Evolutionary conservation across 1,140 invertebrate genomes (phyloP), one percentile per base, ranked within the genome.

Genomic region (Drosophila nikananu): DNA sequence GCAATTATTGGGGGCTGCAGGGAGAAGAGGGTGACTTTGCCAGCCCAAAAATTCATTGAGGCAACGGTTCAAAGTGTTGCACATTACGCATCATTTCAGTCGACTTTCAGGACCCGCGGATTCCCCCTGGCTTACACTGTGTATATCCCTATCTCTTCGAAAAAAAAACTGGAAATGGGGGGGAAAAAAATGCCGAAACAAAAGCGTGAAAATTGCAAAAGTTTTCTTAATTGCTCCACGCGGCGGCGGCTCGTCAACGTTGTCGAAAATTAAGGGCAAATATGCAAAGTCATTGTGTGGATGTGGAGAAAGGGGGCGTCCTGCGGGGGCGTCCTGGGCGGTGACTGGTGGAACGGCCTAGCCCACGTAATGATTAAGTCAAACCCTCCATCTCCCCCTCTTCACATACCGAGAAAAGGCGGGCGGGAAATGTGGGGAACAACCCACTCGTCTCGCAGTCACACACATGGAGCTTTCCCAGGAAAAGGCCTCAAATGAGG

Each of bases 181-280:
- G 3, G 5, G 19, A 35, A 37, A 62, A 65, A 74, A 81, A 63
- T 70, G 74, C 54, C 67, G 58, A 81, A 84, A 84, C 76, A 90
- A 90, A 90, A 79, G 84, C 84, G 79, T 84, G 86, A 81, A 89
- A 89, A 89, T 89, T 89, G 76, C 81, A 84, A 89, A 89, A 89
- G 86, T 89, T 89, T 89, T 84, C 81, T 90, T 89, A 89, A 89
- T 89, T 89, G 86, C 82, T 90, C 54, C 66, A 59, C 64, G 61
- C 49, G 75, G 27, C 49, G 75, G 27, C 54, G 75, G 27, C 54
- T 71, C 67, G 66, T 83, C 75, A 77, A 77, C 75, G 76, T 70
- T 70, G 61, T 76, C 61, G 75, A 81, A 89, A 90, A 89, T 90
- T 86, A 81, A 90, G 83, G 75, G 81, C 78, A 90, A 89, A 80